A percentile compares a stretch with the other conserved stretches of the same genome.
Evolutionary conservation across 2,888 invertebrate species (phyloP).

Genomic region (Lordiphosa andalusiaca): DNA sequence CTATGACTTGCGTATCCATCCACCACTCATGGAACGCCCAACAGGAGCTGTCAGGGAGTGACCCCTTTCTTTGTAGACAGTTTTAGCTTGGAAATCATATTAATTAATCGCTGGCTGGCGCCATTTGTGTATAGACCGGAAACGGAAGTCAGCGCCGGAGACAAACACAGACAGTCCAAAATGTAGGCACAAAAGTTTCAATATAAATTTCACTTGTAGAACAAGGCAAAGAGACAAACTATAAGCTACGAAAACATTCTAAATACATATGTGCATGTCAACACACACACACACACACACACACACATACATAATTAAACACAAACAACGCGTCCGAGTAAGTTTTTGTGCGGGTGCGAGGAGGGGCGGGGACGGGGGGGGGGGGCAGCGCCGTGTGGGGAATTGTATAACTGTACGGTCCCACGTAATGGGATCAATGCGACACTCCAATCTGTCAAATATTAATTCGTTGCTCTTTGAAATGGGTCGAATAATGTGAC

Average conservation of each 20-base stretch:
- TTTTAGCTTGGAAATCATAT: constrained; percentile 51
- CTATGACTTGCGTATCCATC: no score
- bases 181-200: constrained; percentile 27
- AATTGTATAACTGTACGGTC: constrained; percentile 17
- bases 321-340: constrained; percentile 45
- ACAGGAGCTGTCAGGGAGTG: not conserved
- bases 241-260: constrained; percentile 1
- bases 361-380: no score
- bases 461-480: constrained; percentile 38
- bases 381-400: constrained; percentile 5
- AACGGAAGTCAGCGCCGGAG: constrained; percentile 60
- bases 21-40: no score
- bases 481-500: constrained; percentile 38
- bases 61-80: constrained; percentile 8
- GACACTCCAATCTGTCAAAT: constrained; percentile 49
- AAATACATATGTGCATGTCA: constrained; percentile 47
- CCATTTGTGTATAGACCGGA: constrained; percentile 70
- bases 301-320: constrained; percentile 61
- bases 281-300: constrained; percentile 21
- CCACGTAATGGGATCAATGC: constrained; percentile 51
- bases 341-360: no score
- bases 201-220: constrained; percentile 51
- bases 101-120: constrained; percentile 66
- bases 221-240: constrained; percentile 25
- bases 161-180: constrained; percentile 42